Percentiles rank a stretch among this genome's conserved stretches.
These are phyloP conservation scores for Drosophila lacteicornis DNA, from an alignment of 1,140 invertebrate genomes.

Conservation along the genomic window DNA sequence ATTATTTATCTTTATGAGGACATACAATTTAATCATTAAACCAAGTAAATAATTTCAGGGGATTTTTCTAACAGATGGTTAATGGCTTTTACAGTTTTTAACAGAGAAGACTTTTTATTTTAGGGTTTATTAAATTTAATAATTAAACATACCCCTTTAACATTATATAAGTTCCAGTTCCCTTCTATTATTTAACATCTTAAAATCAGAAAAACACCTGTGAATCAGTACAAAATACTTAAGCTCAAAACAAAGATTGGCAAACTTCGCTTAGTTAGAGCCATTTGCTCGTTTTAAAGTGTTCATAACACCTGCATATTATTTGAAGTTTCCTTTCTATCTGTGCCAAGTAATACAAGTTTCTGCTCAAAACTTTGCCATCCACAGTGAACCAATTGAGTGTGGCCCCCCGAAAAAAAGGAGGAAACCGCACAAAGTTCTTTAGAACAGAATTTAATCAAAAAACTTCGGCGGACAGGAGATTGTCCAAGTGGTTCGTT, in stretches of 20 bases:
- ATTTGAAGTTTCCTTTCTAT: conserved; percentile 30
- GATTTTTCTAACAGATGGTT: no score
- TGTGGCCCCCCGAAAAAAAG: conserved; percentile 22
- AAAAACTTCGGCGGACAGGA: conserved; percentile 56
- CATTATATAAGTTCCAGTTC: neutral
- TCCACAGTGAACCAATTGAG: conserved; percentile 52
- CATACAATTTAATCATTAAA: no score
- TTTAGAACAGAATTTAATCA: conserved; percentile 70
- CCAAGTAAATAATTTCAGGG: no score
- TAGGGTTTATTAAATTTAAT: no score
- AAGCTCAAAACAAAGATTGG: neutral
- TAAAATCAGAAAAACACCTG: neutral
- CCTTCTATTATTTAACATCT: neutral
- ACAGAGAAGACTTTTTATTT: no score
- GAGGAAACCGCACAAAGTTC: conserved; percentile 35
- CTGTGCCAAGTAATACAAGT: conserved; percentile 33
- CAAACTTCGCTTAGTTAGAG: neutral
- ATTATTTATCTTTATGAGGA: no score
- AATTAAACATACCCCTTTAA: neutral
- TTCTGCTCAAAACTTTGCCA: conserved; percentile 32
- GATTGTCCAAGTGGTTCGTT: conserved; percentile 54
- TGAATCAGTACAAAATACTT: neutral
- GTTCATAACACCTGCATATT: conserved; percentile 8
- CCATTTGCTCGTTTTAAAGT: conserved; percentile 10
- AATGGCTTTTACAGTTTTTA: no score